These are phyloP conservation scores for Lepisosteus oculatus DNA, from an alignment of 2,113 vertebrate genomes.

Conservation along the genomic window DNA sequence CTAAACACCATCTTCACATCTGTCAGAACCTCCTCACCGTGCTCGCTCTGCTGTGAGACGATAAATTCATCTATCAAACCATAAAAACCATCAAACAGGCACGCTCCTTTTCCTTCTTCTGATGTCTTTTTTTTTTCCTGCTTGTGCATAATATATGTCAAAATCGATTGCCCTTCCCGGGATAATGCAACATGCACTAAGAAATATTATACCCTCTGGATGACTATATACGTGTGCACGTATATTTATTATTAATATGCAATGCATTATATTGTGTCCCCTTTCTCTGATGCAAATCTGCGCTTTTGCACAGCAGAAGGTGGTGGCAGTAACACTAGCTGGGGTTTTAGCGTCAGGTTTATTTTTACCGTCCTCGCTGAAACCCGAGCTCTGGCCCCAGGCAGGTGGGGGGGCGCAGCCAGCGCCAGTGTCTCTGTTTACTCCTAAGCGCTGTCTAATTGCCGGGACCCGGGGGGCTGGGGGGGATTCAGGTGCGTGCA, in stretches of 20 bases:
- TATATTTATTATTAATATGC: constrained; percentile 2
- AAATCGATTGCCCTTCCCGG: too few relatives aligned
- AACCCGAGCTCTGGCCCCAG: constrained; percentile 67
- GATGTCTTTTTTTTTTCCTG: too few relatives aligned
- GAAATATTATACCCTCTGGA: not conserved
- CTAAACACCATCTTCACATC: too few relatives aligned
- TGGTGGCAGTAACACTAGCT: constrained; percentile 61
- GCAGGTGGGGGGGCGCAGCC: constrained; percentile 41
- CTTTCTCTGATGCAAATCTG: not conserved
- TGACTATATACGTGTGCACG: not conserved
- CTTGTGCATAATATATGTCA: too few relatives aligned
- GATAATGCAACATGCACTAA: too few relatives aligned
- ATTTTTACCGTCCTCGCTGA: constrained; percentile 66
- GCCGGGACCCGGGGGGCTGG: constrained; percentile 40
- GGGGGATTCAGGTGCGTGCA: constrained; percentile 5
- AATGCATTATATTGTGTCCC: not conserved
- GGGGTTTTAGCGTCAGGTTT: constrained; percentile 49
- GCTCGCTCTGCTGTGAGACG: too few relatives aligned
- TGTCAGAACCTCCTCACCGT: too few relatives aligned
- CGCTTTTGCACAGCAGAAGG: constrained; percentile 8
- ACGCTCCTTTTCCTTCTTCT: too few relatives aligned
- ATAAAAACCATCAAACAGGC: too few relatives aligned
- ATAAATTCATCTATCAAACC: too few relatives aligned
- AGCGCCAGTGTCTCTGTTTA: constrained; percentile 51
- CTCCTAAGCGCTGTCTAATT: constrained; percentile 58